Percentiles rank a stretch among this genome's conserved stretches.
Evolutionary conservation across 2,888 invertebrate genomes (phyloP).

Genomic region (Proisotoma minuta): DNA sequence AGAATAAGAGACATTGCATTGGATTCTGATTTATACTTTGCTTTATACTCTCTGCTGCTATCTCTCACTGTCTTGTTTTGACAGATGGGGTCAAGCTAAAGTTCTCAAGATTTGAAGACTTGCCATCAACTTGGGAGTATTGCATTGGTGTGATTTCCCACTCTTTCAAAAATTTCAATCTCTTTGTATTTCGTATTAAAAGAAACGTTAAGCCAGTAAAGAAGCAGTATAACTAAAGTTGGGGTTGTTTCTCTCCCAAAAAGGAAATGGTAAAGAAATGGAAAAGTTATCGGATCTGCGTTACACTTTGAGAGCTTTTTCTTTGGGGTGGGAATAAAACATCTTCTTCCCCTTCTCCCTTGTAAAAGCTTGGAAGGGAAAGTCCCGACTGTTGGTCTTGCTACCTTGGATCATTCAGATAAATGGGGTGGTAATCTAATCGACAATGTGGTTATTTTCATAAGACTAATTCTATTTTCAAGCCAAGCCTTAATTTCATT

Average conservation of each 20-base stretch:
- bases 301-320: slow-evolving; percentile 17
- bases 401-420: not conserved
- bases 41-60: not conserved
- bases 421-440: too few relatives aligned
- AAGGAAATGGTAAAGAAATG: slow-evolving; percentile 7
- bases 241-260: too few relatives aligned
- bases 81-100: slow-evolving; percentile 16
- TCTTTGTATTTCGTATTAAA: slow-evolving; percentile 8
- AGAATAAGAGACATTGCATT: not conserved
- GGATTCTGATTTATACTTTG: not conserved
- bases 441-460: too few relatives aligned
- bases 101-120: slow-evolving; percentile 13
- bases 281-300: slow-evolving; percentile 13
- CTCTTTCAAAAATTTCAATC: slow-evolving; percentile 13
- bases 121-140: not conserved
- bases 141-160: slow-evolving; percentile 4
- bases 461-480: too few relatives aligned
- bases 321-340: not conserved
- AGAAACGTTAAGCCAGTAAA: not conserved
- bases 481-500: too few relatives aligned
- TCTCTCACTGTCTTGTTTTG: slow-evolving; percentile 14
- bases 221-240: not conserved
- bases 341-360: not conserved
- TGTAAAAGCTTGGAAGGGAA: too few relatives aligned
- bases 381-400: not conserved